Evolutionary conservation across 1,140 invertebrate genomes (phyloP), one percentile per base, ranked within the genome.

Genomic region (Nasonia longicornis): DNA sequence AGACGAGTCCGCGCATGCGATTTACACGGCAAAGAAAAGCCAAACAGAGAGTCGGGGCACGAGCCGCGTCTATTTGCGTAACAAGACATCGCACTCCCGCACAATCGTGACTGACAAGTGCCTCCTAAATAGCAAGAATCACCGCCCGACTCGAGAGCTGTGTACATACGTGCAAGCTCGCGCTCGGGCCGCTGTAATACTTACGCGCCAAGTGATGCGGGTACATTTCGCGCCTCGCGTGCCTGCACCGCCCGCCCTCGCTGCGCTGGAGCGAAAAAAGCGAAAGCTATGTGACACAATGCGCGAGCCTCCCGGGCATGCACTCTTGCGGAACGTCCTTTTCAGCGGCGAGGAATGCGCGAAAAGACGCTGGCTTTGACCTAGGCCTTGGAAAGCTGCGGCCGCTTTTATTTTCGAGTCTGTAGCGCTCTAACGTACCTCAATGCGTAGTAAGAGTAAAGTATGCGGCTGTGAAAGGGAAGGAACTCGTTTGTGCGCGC

Each of bases 321-420:
- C n/a, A 63, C 20, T 20, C 58, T 42, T 8, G 16, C 58, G 58
- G 22, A 3, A 8, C 26, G 66, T 29, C 66, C 66, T 69, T 29
- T 69, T 69, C 26, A 22, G 26, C 6, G 11, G 11, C 26, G n/a
- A 26, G n/a, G 2, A 26, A 12, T 70, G 48, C 14, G 42, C 14
- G 45, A 48, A 48, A 48, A 48, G 14, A 48, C 14, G 14, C 45
- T 4, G 45, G 10, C 72, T 74, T 58, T 58, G 72, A 74, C 48
- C 72, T 20, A 74, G 72, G 48, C 72, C 72, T 74, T 74, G 72
- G 58, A 74, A 63, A 52, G 2, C 63, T 11, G 48, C 45, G 0
- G 38, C 7, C 70, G 14, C 70, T 72, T 72, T 45, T 72, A 72
- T 72, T 42, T 45, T 42, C 20, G 26, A 16, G 16, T n/a, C 38